Evolutionary conservation across 2,797 vertebrate species (phyloP), one percentile per base, ranked within the genome.

Genomic region (Echeneis naucrates): DNA sequence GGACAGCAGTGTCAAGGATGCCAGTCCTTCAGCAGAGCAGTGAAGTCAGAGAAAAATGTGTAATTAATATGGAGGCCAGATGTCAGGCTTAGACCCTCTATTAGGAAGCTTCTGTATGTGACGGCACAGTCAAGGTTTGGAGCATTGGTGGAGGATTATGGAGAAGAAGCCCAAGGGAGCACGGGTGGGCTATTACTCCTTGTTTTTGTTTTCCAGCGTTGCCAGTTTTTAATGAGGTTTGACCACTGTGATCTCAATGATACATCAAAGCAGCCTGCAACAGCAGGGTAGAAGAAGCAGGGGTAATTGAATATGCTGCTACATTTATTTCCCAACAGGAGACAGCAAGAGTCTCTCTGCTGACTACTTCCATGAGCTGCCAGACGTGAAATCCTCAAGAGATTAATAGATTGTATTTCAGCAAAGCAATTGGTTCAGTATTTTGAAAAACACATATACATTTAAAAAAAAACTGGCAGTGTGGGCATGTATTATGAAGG

Each of bases 141-240:
- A 77, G 67, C 12, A 38, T 24, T 14, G 56, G 8, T 12, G 30
- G 50, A 62, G 76, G 80, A 80, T 78, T 87, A 87, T 60, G n/a
- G 62, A 70, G 72, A 70, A 75, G 56, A 65, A 87, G 6, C 82
- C 69, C 58, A 65, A 57, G 73, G 66, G 80, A 83, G 66, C 13
- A 23, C 37, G 30, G 76, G 68, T 57, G 56, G 54, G 82, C 89
- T 91, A 93, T 94, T 91, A 92, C 80, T 56, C 87, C 57, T 86
- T 87, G 85, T 92, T 93, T 90, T 90, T 91, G 86, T 92, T 92
- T 91, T 84, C 76, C 58, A 74, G 69, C 87, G 56, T 75, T 68
- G 72, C 73, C 74, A 57, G 77, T 81, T 89, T 86, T 85, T 83
- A 91, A 91, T 88, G 84, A 93, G 90, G 87, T 90, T 88, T 92